These are phyloP conservation scores for Enteromius treurensis DNA, from an alignment of 2,797 vertebrate genomes.

Conservation along the genomic window DNA sequence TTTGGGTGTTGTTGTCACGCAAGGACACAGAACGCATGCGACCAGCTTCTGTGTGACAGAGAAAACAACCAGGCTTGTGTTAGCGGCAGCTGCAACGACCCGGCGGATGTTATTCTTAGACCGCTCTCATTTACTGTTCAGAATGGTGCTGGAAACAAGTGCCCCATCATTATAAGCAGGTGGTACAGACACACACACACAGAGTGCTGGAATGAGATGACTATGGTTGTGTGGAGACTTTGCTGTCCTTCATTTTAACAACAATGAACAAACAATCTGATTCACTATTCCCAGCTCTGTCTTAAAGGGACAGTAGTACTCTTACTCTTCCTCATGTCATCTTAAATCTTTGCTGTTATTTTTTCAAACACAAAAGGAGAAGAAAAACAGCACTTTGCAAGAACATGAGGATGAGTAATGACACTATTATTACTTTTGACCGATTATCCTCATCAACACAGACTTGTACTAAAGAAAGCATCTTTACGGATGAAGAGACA, in stretches of 20 bases:
- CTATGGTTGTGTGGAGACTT: neutral
- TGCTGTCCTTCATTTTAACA: neutral
- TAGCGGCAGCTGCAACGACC: slow-evolving; percentile 64
- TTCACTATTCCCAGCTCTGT: neutral
- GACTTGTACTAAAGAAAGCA: neutral
- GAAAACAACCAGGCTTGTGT: slow-evolving; percentile 70
- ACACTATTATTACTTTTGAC: neutral
- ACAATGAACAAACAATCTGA: slow-evolving; percentile 16
- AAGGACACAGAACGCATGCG: slow-evolving; percentile 59
- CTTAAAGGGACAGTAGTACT: neutral
- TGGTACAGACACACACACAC: slow-evolving; percentile 55
- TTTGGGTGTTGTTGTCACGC: slow-evolving; percentile 51
- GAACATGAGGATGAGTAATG: neutral
- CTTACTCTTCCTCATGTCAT: neutral
- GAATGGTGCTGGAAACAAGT: slow-evolving; percentile 65
- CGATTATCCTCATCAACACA: neutral
- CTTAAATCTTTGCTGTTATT: neutral
- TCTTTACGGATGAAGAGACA: neutral
- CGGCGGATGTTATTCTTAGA: slow-evolving; percentile 76
- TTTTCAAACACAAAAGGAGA: neutral
- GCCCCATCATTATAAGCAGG: slow-evolving; percentile 69
- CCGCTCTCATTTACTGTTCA: slow-evolving; percentile 50
- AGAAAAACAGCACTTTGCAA: neutral
- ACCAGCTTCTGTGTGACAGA: slow-evolving; percentile 63
- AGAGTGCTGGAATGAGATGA: slow-evolving; percentile 20